Conservation (phyloP, 2,113 vertebrate species). For the Motacilla alba region DNA sequence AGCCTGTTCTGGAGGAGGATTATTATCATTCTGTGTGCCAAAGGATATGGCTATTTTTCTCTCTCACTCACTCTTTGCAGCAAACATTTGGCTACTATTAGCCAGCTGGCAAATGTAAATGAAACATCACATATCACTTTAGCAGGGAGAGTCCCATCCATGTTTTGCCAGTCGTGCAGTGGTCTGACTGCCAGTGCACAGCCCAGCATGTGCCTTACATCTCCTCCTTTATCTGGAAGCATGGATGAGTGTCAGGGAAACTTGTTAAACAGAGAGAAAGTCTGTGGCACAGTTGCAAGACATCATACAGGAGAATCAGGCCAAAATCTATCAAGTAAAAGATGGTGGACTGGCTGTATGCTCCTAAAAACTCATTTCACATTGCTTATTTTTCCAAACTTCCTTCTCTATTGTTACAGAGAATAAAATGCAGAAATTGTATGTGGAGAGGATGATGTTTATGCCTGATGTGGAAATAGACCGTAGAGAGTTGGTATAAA, state of each 20-base stretch:
- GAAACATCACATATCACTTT: constrained; percentile 35
- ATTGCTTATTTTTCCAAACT: not conserved
- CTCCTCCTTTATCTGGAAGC: not conserved
- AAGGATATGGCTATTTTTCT: constrained; percentile 60
- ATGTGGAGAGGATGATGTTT: not conserved
- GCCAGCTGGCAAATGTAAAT: constrained; percentile 68
- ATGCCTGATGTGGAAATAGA: not conserved
- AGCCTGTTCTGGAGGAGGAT: constrained; percentile 71
- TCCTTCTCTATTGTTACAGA: not conserved
- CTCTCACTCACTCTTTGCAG: constrained; percentile 56
- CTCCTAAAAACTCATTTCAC: not conserved
- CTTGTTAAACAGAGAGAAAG: not conserved
- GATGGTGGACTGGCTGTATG: not conserved
- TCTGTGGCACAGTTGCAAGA: not conserved
- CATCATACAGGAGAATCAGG: not conserved
- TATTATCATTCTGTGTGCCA: constrained; percentile 70
- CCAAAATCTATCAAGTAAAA: not conserved
- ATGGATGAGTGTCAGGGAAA: not conserved
- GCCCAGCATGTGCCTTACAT: not conserved
- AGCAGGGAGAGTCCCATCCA: constrained; percentile 3
- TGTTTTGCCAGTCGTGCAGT: constrained; percentile 14
- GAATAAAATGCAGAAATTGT: not conserved
- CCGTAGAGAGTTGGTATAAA: not conserved
- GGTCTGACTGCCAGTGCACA: constrained; percentile 27
- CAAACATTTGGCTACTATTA: constrained; percentile 71